phyloP scores from a whole-genome alignment of 2,113 vertebrate species.

The Lycaon pictus region DNA sequence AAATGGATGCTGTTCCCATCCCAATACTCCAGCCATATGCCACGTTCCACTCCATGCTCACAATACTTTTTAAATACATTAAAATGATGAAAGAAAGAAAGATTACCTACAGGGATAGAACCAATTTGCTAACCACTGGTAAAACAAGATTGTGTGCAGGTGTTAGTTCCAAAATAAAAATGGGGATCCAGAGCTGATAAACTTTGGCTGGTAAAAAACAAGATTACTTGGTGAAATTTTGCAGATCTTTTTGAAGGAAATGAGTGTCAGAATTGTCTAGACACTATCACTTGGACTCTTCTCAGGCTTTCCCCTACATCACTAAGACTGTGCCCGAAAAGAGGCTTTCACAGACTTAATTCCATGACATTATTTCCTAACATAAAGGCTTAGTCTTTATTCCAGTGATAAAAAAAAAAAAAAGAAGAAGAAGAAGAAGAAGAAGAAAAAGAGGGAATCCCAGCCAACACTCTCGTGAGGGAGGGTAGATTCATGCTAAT shows the following conservation, averaged over 20 bases:
- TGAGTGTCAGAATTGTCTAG: conserved; percentile 32
- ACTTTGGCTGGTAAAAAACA: conserved; percentile 32
- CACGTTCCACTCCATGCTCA: not conserved
- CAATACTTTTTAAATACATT: conserved; percentile 11
- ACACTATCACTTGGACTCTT: not conserved
- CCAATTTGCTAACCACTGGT: not conserved
- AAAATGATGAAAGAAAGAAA: conserved; percentile 20
- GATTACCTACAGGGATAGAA: not conserved
- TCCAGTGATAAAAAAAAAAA: conserved; percentile 49
- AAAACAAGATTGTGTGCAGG: conserved; percentile 26
- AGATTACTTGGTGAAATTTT: conserved; percentile 28
- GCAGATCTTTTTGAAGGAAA: conserved; percentile 52
- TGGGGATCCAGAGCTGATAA: not conserved
- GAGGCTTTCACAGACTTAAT: conserved; percentile 62
- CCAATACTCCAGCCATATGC: not conserved
- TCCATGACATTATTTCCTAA: not conserved
- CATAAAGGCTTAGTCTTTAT: conserved; percentile 64
- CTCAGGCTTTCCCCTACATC: conserved; percentile 28
- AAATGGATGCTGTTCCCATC: not conserved
- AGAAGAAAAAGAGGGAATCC: conserved; percentile 33
- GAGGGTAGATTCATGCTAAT: conserved; percentile 57
- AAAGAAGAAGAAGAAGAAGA: too few species aligned
- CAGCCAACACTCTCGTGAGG: conserved; percentile 33
- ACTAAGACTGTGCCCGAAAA: conserved; percentile 37
- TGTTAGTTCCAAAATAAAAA: not conserved